Evolutionary conservation across 2,113 vertebrate genomes (phyloP), one percentile per base, ranked within the genome.

Genomic region (Erythrocebus patas): DNA sequence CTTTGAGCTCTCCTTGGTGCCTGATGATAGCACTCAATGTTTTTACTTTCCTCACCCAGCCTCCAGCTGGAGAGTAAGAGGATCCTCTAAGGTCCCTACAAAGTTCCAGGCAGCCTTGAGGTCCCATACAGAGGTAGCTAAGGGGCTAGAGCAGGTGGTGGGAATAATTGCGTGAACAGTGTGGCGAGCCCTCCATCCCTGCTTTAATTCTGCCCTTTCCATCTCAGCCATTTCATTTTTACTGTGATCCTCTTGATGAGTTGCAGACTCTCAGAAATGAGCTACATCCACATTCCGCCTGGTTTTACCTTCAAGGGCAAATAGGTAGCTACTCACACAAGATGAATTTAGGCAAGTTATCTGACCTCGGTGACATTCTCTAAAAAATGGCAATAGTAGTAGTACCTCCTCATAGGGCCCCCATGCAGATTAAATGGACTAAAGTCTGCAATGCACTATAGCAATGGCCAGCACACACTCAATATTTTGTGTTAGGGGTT

Each of bases 131-230:
- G 55, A 85, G 30, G 5, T 76, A 23, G 25, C 27, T 52, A 76
- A 35, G 38, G 48, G 52, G 17, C 72, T 48, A 35, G 8, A 52
- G 48, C 9, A 5, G 43, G 17, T 35, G 6, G 16, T 12, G 6
- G 82, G 3, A 50, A 30, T 22, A 43, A 14, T 18, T 17, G 3
- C 5, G 11, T 17, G 30, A 73, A 7, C 38, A 48, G 20, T 8
- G 23, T 38, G n/a, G 4, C 6, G 8, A 40, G 2, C 13, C 0
- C 3, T 22, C 2, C 4, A 52, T 10, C 9, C 6, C 7, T 78
- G 0, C 18, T 61, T 61, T 25, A 23, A 73, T 35, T 11, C 50
- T 50, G 30, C n/a, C 90, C 50, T 86, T 92, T 61, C 32, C 22
- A 6, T 35, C 5, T n/a, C 12, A 3, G 70, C 48, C 2, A 7